These are phyloP conservation scores for Plestiodon gilberti DNA, from an alignment of 2,113 vertebrate species.

Conservation along the genomic window DNA sequence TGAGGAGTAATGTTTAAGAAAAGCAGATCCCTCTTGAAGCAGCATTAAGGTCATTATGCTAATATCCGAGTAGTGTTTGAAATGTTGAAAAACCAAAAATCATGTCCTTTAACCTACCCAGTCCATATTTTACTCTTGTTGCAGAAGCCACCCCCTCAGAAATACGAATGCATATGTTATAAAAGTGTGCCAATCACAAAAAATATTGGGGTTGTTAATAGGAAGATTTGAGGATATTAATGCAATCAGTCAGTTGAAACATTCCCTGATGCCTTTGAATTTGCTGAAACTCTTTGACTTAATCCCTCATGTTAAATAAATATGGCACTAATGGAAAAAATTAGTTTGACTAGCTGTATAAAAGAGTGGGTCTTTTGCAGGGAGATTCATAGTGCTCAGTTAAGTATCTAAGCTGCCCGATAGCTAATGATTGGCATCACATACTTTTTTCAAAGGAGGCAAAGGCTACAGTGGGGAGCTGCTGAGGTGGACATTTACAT, in stretches of 20 bases:
- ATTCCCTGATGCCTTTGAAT: slow-evolving; percentile 54
- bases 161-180: neutral
- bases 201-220: neutral
- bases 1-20: slow-evolving; percentile 24
- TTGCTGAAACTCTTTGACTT: slow-evolving; percentile 53
- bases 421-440: neutral
- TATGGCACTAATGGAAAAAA: slow-evolving; percentile 53
- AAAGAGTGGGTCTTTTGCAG: neutral
- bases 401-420: neutral
- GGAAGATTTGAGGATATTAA: neutral
- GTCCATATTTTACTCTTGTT: neutral
- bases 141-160: neutral
- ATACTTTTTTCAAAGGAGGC: neutral
- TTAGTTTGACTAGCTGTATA: slow-evolving; percentile 23
- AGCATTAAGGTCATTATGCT: slow-evolving; percentile 37
- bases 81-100: neutral
- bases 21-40: slow-evolving; percentile 9
- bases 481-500: neutral
- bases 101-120: slow-evolving; percentile 16
- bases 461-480: neutral
- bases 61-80: slow-evolving; percentile 29
- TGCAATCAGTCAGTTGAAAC: slow-evolving; percentile 48
- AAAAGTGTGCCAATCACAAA: neutral
- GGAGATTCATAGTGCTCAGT: neutral
- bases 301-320: slow-evolving; percentile 64